These are phyloP conservation scores for Acanthoscelides obtectus DNA, from an alignment of 2,888 invertebrate genomes.

Conservation along the genomic window DNA sequence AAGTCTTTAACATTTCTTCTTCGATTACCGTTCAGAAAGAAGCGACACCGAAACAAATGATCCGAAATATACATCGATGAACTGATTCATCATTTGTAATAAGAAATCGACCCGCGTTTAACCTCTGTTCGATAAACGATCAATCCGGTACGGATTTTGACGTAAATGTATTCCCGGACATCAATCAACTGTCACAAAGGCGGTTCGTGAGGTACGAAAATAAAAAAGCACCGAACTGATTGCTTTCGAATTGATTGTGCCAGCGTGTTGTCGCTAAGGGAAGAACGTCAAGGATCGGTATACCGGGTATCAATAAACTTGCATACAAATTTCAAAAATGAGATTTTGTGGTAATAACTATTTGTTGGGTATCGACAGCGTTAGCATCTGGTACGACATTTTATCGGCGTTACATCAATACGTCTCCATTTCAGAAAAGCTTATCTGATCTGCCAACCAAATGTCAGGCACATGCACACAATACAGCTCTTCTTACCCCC, in stretches of 20 bases:
- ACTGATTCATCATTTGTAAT: constrained; percentile 22
- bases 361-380: too few species aligned
- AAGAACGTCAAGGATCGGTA: background rate
- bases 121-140: constrained; percentile 36
- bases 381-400: too few species aligned
- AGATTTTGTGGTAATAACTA: too few species aligned
- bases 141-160: constrained; percentile 37
- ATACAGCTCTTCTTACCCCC: background rate
- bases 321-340: too few species aligned
- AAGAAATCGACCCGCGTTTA: constrained; percentile 27
- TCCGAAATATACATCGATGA: background rate
- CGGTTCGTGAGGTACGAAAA: constrained; percentile 26
- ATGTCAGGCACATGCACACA: background rate
- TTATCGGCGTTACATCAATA: too few species aligned
- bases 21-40: background rate
- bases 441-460: too few species aligned
- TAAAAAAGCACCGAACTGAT: constrained; percentile 32
- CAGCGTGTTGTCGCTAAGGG: constrained; percentile 23
- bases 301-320: too few species aligned
- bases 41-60: background rate
- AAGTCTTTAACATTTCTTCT: background rate
- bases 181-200: constrained; percentile 36
- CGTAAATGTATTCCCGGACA: constrained; percentile 39
- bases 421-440: too few species aligned
- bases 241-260: constrained; percentile 30